Conservation (phyloP, 2,888 invertebrate species). For the Galerucella calmariensis region DNA sequence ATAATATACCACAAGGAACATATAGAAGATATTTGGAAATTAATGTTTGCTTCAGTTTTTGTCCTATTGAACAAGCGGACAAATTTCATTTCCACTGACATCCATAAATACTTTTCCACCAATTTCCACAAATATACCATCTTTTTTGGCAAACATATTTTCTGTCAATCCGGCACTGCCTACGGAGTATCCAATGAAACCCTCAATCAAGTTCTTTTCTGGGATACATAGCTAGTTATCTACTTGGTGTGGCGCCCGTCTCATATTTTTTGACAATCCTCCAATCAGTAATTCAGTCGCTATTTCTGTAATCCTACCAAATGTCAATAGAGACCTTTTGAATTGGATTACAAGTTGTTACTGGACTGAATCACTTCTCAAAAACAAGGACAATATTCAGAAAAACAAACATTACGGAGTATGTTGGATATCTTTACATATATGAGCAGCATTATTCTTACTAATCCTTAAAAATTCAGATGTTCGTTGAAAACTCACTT, state of each 20-base stretch:
- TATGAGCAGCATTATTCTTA: neutral
- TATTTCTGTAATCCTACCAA: slow-evolving; percentile 19
- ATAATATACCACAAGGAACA: no score
- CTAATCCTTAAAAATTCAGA: no score
- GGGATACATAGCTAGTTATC: slow-evolving; percentile 35
- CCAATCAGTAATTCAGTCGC: slow-evolving; percentile 36
- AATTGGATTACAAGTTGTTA: slow-evolving; percentile 46
- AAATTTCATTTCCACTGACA: no score
- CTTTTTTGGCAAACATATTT: no score
- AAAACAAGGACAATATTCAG: neutral
- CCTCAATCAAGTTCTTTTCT: slow-evolving; percentile 39
- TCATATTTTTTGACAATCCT: slow-evolving; percentile 41
- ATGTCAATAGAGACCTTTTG: neutral
- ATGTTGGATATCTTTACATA: neutral
- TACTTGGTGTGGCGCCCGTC: slow-evolving; percentile 27
- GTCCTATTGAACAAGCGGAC: no score
- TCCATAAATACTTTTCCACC: no score
- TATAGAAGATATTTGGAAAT: no score
- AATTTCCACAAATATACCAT: no score
- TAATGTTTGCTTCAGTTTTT: no score
- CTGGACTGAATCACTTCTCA: neutral
- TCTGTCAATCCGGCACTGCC: neutral
- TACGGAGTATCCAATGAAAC: slow-evolving; percentile 5
- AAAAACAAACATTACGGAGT: neutral
- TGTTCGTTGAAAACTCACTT: no score